A percentile compares a stretch with the other conserved stretches of the same genome.
phyloP scores from a whole-genome alignment of 2,113 vertebrate species.

The Vidua chalybeata region DNA sequence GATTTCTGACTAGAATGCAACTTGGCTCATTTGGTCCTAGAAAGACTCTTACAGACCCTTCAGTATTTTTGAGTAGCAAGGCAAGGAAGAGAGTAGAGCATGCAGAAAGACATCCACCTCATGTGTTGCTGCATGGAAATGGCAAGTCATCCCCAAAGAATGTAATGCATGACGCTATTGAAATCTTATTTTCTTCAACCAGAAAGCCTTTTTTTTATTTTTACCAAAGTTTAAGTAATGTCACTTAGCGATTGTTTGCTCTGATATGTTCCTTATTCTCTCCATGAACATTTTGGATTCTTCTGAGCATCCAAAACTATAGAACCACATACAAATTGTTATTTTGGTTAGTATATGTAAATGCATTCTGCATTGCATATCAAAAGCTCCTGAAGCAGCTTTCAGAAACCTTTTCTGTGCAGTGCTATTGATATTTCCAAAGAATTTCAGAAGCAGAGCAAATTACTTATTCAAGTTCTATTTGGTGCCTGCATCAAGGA shows the following conservation, averaged over 20 bases:
- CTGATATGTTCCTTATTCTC: not conserved
- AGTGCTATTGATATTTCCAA: slow-evolving; percentile 12
- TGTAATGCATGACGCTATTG: not conserved
- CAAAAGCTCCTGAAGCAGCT: not conserved
- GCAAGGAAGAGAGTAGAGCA: not conserved
- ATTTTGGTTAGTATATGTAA: not conserved
- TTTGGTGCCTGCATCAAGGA: not conserved
- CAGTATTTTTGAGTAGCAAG: not conserved
- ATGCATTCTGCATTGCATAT: not conserved
- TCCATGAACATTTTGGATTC: not conserved
- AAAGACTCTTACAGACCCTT: not conserved
- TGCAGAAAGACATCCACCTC: not conserved
- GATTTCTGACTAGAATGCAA: not conserved
- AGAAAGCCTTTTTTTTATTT: not conserved
- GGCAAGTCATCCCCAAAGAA: not conserved
- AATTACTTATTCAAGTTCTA: not conserved
- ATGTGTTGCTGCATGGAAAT: not conserved
- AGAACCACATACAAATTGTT: not conserved
- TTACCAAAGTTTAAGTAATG: not conserved
- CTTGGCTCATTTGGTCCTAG: not conserved
- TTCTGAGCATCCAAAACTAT: not conserved
- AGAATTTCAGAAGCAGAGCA: slow-evolving; percentile 16
- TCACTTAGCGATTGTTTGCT: not conserved
- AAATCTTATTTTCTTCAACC: not conserved
- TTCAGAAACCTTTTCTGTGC: not conserved